A percentile compares a stretch with the other conserved stretches of the same genome.
phyloP scores from a whole-genome alignment of 92 coral and sea anemone genomes.

The Phymanthus crucifer region DNA sequence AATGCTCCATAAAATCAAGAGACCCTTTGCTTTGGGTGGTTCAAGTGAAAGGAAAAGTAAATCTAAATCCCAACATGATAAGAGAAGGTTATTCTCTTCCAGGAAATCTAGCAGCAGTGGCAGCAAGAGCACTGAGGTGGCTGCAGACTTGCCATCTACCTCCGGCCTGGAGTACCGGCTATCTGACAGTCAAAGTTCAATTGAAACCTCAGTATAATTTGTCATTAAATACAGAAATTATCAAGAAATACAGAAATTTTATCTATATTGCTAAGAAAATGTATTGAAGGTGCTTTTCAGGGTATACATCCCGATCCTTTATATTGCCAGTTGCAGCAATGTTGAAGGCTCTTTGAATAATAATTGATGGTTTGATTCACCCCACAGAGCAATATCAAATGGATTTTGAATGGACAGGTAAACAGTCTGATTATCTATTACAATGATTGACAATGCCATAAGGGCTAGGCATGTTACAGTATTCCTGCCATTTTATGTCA shows the following conservation, averaged over 20 bases:
- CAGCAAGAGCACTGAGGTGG: conserved; percentile 18
- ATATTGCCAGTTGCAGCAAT: neutral
- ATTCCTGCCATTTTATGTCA: too few relatives aligned
- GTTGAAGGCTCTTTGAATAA: neutral
- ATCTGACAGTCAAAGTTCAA: conserved; percentile 37
- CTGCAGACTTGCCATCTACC: conserved; percentile 11
- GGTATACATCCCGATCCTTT: neutral
- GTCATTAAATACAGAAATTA: neutral
- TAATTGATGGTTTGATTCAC: neutral
- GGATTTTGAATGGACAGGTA: neutral
- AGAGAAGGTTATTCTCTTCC: conserved; percentile 69
- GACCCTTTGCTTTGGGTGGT: conserved; percentile 60
- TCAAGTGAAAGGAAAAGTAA: conserved; percentile 41
- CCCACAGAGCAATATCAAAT: neutral
- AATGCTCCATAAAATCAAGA: conserved; percentile 64
- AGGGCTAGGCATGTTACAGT: too few relatives aligned
- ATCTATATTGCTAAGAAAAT: neutral
- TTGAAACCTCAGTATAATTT: conserved; percentile 44
- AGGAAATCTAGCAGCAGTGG: conserved; percentile 41
- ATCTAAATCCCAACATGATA: conserved; percentile 48
- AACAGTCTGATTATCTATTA: too few relatives aligned
- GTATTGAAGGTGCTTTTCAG: neutral
- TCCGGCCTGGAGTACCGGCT: neutral
- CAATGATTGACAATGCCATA: too few relatives aligned
- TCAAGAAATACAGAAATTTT: neutral